Conservation (phyloP, 2,797 vertebrate genomes). For the Centropyge bicolor region DNA sequence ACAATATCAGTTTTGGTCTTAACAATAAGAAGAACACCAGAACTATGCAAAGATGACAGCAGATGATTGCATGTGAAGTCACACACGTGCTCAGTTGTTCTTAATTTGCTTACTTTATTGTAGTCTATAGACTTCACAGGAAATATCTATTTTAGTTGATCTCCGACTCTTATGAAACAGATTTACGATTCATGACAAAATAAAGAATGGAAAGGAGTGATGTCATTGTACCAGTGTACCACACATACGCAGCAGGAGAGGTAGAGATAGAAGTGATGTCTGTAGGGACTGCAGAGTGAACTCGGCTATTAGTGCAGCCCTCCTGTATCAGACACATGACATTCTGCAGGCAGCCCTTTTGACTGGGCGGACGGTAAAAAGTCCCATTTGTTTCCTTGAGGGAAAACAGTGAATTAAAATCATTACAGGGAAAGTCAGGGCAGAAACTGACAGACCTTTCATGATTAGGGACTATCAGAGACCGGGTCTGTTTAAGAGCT, state of each 20-base stretch:
- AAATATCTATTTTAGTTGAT: conserved; percentile 1
- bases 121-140: neutral
- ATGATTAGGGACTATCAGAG: conserved; percentile 78
- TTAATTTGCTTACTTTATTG: neutral
- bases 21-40: neutral
- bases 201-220: conserved; percentile 1
- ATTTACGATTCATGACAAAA: conserved; percentile 17
- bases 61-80: neutral
- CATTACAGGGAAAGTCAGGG: conserved; percentile 77
- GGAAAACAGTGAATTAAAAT: conserved; percentile 82
- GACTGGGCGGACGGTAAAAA: conserved; percentile 64
- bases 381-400: conserved; percentile 70
- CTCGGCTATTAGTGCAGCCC: conserved; percentile 47
- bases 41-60: neutral
- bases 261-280: conserved; percentile 37
- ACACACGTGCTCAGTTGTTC: neutral
- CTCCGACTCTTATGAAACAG: neutral
- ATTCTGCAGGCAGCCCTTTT: conserved; percentile 70
- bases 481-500: conserved; percentile 73
- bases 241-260: conserved; percentile 2
- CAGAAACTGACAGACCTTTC: conserved; percentile 77
- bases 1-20: neutral
- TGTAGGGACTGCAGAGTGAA: conserved; percentile 57
- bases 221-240: conserved; percentile 17
- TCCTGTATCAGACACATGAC: conserved; percentile 69